Conservation (phyloP, 2,797 vertebrate species). For the Urocyon cinereoargenteus region DNA sequence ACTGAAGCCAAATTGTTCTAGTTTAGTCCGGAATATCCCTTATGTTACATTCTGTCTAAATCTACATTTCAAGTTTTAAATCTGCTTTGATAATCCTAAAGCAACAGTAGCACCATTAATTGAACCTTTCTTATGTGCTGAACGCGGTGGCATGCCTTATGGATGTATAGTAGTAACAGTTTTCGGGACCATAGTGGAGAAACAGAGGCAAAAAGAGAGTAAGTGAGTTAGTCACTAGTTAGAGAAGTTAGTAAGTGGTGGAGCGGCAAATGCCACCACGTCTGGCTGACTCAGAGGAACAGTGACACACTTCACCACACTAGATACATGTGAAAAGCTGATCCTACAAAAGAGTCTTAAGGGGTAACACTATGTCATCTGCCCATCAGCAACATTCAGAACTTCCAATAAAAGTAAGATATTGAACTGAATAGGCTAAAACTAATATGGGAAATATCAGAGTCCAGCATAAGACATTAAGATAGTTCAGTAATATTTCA, state of each 20-base stretch:
- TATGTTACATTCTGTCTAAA: not conserved
- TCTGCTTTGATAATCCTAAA: not conserved
- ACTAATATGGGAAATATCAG: slow-evolving; percentile 68
- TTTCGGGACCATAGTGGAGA: not conserved
- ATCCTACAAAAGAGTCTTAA: slow-evolving; percentile 8
- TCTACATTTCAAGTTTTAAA: not conserved
- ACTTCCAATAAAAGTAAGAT: slow-evolving; percentile 72
- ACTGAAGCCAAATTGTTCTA: not conserved
- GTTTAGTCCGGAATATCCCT: not conserved
- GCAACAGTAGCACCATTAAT: not conserved
- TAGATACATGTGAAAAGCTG: not conserved
- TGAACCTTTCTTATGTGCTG: not conserved
- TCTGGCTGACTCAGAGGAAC: not conserved
- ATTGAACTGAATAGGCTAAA: slow-evolving; percentile 79
- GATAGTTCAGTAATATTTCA: slow-evolving; percentile 84
- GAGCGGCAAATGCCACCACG: not conserved
- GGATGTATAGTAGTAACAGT: not conserved
- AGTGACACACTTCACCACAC: not conserved
- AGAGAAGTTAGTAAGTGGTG: not conserved
- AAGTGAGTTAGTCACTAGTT: not conserved
- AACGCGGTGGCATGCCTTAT: not conserved
- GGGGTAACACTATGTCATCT: not conserved
- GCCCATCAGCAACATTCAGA: not conserved
- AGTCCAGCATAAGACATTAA: slow-evolving; percentile 80
- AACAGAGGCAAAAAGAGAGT: not conserved